phyloP scores from a whole-genome alignment of 2,888 invertebrate genomes.

The Amblyjoppa proteus region DNA sequence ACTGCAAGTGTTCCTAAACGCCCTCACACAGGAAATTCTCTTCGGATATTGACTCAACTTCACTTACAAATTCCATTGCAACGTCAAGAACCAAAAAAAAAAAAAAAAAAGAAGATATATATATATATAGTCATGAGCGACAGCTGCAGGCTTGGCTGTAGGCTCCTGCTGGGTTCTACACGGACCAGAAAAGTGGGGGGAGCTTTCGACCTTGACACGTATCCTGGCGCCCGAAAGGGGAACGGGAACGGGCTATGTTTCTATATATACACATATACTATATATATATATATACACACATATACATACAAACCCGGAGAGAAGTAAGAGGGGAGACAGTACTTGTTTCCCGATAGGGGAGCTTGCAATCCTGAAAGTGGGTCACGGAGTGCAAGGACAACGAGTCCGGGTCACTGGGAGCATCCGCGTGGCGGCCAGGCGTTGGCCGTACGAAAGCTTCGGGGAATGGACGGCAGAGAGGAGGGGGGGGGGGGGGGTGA shows the following conservation, averaged over 20 bases:
- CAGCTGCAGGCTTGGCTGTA: slow-evolving; percentile 33
- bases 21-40: background rate
- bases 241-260: background rate
- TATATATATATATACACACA: background rate
- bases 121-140: slow-evolving; percentile 16
- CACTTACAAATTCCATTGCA: too few species aligned
- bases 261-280: background rate
- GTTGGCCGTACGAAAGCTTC: slow-evolving; percentile 21
- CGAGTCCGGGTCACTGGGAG: slow-evolving; percentile 80
- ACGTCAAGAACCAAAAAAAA: too few species aligned
- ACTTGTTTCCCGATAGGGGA: slow-evolving; percentile 52
- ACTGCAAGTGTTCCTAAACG: background rate
- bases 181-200: slow-evolving; percentile 30
- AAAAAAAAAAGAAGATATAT: background rate
- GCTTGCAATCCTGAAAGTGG: slow-evolving; percentile 75
- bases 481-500: background rate
- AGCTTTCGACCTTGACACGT: slow-evolving; percentile 50
- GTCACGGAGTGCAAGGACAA: slow-evolving; percentile 83
- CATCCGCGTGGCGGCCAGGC: slow-evolving; percentile 39
- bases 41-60: background rate
- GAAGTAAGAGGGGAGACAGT: slow-evolving; percentile 16
- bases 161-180: slow-evolving; percentile 19
- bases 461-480: background rate
- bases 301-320: background rate
- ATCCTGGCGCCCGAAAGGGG: slow-evolving; percentile 38